Conservation (phyloP, 2,797 vertebrate genomes). For the Danio aesculapii region DNA sequence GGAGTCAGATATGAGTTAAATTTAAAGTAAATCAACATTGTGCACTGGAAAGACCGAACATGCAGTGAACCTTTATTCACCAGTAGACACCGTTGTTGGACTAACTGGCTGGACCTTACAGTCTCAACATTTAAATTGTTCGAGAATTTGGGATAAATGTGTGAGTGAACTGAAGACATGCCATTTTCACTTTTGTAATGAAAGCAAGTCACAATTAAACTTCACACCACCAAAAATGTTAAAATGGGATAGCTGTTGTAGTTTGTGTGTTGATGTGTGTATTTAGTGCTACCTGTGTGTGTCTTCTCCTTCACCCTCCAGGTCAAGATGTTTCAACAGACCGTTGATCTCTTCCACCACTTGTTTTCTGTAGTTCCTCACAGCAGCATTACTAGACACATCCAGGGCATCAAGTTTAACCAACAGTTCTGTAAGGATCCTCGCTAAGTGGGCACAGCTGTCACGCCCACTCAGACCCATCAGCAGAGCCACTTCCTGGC, state of each 20-base stretch:
- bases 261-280: neutral
- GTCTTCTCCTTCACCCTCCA: slow-evolving; percentile 91
- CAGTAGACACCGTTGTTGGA: no score
- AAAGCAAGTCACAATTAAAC: no score
- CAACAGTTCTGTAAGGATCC: slow-evolving; percentile 91
- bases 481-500: slow-evolving; percentile 90
- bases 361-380: slow-evolving; percentile 95
- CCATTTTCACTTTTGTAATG: no score
- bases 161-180: no score
- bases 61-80: no score
- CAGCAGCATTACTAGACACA: slow-evolving; percentile 87
- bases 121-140: no score
- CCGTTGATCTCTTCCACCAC: slow-evolving; percentile 97
- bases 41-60: no score
- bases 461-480: slow-evolving; percentile 91
- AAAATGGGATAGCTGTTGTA: neutral
- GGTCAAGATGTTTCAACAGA: slow-evolving; percentile 90
- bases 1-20: no score
- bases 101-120: no score
- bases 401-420: slow-evolving; percentile 95
- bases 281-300: slow-evolving; percentile 75
- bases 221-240: no score
- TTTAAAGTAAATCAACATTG: no score
- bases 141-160: no score
- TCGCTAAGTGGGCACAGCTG: slow-evolving; percentile 92